These are phyloP conservation scores for Microcebus lehilahytsara DNA, from an alignment of 2,113 vertebrate genomes.

Conservation along the genomic window DNA sequence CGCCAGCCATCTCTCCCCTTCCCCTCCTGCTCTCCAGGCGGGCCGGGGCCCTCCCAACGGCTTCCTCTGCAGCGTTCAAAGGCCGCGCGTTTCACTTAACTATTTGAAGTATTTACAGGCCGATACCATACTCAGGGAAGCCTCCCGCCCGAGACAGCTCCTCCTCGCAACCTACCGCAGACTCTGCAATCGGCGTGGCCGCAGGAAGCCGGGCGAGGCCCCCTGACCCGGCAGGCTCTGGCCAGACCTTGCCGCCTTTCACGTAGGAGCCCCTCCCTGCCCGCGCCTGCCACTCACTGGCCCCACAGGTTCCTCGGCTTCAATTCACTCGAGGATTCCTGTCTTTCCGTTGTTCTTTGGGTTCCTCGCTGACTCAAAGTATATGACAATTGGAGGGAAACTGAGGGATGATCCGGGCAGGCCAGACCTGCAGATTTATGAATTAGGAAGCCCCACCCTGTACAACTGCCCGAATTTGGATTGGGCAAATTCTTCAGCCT, in stretches of 20 bases:
- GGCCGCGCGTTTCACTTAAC: conserved; percentile 62
- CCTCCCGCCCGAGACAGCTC: conserved; percentile 10
- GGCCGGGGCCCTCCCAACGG: not conserved
- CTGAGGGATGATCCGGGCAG: not conserved
- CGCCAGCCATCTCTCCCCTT: conserved; percentile 45
- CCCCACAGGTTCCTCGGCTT: conserved; percentile 59
- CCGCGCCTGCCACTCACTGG: not conserved
- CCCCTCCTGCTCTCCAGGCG: conserved; percentile 21
- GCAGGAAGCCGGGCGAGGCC: not conserved
- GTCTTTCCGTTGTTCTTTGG: not conserved
- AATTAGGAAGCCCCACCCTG: not conserved
- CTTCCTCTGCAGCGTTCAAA: conserved; percentile 74
- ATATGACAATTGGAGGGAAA: not conserved
- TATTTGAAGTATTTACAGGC: conserved; percentile 75
- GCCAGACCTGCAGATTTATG: not conserved
- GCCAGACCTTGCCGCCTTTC: not conserved
- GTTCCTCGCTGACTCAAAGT: not conserved
- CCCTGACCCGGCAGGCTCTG: not conserved
- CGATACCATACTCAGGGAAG: conserved; percentile 57
- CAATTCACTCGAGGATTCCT: not conserved
- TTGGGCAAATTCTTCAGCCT: not conserved
- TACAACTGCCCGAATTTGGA: not conserved
- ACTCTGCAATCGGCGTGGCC: conserved; percentile 5
- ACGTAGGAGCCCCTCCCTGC: not conserved
- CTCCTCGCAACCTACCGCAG: not conserved